Evolutionary conservation across 2,888 invertebrate species (phyloP).

Genomic region (Brenthis hecate): DNA sequence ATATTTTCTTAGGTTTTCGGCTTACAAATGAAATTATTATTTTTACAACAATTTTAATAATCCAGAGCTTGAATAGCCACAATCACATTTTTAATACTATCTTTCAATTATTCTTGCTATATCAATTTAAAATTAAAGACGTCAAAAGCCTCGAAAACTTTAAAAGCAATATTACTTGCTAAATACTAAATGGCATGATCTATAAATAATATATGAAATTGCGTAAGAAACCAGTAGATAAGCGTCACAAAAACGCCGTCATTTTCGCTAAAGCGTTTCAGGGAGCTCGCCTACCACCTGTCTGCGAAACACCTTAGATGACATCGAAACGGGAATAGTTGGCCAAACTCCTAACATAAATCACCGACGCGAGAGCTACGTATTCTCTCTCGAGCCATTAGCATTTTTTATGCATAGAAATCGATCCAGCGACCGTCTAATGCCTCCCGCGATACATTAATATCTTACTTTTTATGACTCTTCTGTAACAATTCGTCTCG

Average conservation of each 20-base stretch:
- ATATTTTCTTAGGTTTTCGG: too few relatives aligned
- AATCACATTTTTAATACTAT: too few relatives aligned
- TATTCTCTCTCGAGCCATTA: constrained; percentile 76
- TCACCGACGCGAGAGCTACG: constrained; percentile 67
- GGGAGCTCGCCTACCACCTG: constrained; percentile 51
- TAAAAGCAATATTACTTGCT: neutral
- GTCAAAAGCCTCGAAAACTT: neutral
- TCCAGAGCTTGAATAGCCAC: too few relatives aligned
- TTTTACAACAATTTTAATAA: too few relatives aligned
- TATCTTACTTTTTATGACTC: constrained; percentile 83
- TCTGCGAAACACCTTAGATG: constrained; percentile 52
- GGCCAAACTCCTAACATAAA: constrained; percentile 68
- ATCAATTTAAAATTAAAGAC: too few relatives aligned
- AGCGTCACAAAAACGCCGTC: constrained; percentile 26
- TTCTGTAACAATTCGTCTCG: constrained; percentile 75
- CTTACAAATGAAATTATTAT: too few relatives aligned
- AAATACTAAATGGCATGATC: neutral
- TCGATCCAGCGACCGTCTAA: constrained; percentile 79
- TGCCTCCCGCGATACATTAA: constrained; percentile 83
- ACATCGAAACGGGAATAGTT: constrained; percentile 67
- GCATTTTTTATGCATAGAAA: constrained; percentile 82
- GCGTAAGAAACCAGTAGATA: constrained; percentile 20
- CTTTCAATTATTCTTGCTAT: too few relatives aligned
- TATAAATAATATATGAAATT: constrained; percentile 17
- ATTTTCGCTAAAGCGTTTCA: constrained; percentile 35